These are phyloP conservation scores for Patella ulyssiponensis DNA, from an alignment of 2,888 invertebrate species.

Conservation along the genomic window DNA sequence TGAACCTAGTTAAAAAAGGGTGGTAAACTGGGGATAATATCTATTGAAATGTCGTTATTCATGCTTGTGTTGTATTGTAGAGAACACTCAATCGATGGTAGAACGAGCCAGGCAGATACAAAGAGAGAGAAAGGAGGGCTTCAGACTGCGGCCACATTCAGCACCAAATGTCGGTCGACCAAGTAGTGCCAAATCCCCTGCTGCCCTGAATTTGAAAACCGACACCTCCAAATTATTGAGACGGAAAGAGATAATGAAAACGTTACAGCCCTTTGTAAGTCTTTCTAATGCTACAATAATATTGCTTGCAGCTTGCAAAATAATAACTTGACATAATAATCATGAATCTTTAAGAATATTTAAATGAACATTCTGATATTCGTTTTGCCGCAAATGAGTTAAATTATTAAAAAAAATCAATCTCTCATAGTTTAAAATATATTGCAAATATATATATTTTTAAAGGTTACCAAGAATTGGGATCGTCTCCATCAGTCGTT, in stretches of 20 bases:
- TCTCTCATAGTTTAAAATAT: too few relatives aligned
- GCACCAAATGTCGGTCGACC: not conserved
- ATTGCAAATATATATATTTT: conserved; percentile 16
- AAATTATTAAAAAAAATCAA: too few relatives aligned
- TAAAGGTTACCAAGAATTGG: conserved; percentile 57
- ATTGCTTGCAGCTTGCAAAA: too few relatives aligned
- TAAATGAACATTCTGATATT: too few relatives aligned
- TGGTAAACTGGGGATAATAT: too few relatives aligned
- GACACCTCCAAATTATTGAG: conserved; percentile 36
- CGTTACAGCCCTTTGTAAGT: not conserved
- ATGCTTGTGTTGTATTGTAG: conserved; percentile 23
- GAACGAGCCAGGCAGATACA: conserved; percentile 49
- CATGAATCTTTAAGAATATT: too few relatives aligned
- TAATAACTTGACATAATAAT: too few relatives aligned
- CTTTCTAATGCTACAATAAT: too few relatives aligned
- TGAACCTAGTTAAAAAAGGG: too few relatives aligned
- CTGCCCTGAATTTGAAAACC: conserved; percentile 21
- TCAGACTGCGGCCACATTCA: conserved; percentile 13
- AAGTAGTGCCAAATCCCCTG: not conserved
- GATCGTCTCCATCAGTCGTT: conserved; percentile 53
- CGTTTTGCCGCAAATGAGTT: too few relatives aligned
- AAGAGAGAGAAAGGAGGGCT: conserved; percentile 40
- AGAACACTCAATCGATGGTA: conserved; percentile 46
- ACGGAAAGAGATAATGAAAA: conserved; percentile 21
- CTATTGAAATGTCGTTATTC: too few relatives aligned